phyloP scores from a whole-genome alignment of 2,113 vertebrate species.

The Xyrauchen texanus region DNA sequence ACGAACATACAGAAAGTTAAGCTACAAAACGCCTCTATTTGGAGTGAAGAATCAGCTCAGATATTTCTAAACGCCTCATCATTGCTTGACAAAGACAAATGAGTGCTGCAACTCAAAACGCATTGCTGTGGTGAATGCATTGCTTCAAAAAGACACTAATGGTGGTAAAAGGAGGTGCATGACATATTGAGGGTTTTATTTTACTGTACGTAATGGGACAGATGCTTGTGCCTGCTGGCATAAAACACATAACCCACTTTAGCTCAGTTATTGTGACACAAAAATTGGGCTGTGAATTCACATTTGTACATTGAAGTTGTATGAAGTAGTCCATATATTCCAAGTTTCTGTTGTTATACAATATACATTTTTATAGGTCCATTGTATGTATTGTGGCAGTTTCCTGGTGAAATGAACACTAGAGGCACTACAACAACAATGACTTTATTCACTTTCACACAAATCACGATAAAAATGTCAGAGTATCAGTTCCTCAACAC shows the following conservation, averaged over 20 bases:
- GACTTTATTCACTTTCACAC: too few species aligned
- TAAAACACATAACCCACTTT: not conserved
- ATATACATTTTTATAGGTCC: too few species aligned
- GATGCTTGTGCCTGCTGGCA: constrained; percentile 2
- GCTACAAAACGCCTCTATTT: constrained; percentile 40
- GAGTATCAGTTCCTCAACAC: too few species aligned
- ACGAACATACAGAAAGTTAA: constrained; percentile 41
- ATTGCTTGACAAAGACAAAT: constrained; percentile 55
- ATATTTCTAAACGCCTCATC: constrained; percentile 44
- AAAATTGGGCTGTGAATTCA: not conserved
- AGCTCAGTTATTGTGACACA: not conserved
- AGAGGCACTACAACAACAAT: too few species aligned
- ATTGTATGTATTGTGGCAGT: too few species aligned
- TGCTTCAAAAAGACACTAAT: constrained; percentile 57
- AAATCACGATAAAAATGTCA: too few species aligned
- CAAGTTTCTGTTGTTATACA: too few species aligned
- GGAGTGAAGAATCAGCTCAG: constrained; percentile 9
- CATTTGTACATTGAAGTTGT: too few species aligned
- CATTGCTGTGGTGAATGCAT: constrained; percentile 37
- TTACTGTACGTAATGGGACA: constrained; percentile 26
- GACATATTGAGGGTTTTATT: constrained; percentile 38
- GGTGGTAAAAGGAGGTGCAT: constrained; percentile 32
- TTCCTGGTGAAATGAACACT: too few species aligned
- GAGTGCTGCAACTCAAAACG: constrained; percentile 35
- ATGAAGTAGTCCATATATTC: too few species aligned